Percentiles rank a stretch among this genome's conserved stretches.
phyloP scores from a whole-genome alignment of 2,113 vertebrate genomes.

The Anolis carolinensis region DNA sequence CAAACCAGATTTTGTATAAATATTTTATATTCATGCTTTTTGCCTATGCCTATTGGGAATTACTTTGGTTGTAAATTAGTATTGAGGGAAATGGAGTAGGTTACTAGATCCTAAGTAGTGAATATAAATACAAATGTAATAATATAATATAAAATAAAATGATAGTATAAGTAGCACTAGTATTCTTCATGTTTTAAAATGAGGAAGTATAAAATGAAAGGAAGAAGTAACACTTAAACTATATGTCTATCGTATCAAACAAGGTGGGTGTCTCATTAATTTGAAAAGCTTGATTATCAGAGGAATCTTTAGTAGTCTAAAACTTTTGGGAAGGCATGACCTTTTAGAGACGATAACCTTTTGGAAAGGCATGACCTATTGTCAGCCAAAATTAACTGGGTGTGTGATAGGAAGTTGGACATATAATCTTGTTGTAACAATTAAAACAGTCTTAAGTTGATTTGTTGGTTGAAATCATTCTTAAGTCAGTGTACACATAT shows the following conservation, averaged over 20 bases:
- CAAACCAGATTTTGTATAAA: neutral
- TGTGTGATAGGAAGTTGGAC: too few species aligned
- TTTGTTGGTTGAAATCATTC: neutral
- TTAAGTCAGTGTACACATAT: neutral
- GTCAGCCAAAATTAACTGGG: too few species aligned
- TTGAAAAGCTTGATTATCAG: neutral
- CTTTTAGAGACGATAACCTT: too few species aligned
- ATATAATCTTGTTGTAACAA: neutral
- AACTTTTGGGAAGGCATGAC: too few species aligned
- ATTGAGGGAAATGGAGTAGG: neutral
- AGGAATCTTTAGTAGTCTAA: neutral
- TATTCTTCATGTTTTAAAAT: neutral
- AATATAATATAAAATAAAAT: too few species aligned
- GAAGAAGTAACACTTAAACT: too few species aligned
- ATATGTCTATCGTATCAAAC: neutral
- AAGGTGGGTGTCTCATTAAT: neutral
- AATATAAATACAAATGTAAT: neutral
- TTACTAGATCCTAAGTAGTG: neutral
- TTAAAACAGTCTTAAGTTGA: neutral
- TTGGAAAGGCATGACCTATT: too few species aligned
- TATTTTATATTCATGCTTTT: neutral
- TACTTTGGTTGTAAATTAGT: neutral
- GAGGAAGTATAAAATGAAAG: neutral
- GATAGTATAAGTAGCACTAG: neutral
- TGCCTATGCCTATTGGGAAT: neutral